A percentile compares a stretch with the other conserved stretches of the same genome.
phyloP scores from a whole-genome alignment of 2,888 invertebrate genomes.

The Philaethria dido region DNA sequence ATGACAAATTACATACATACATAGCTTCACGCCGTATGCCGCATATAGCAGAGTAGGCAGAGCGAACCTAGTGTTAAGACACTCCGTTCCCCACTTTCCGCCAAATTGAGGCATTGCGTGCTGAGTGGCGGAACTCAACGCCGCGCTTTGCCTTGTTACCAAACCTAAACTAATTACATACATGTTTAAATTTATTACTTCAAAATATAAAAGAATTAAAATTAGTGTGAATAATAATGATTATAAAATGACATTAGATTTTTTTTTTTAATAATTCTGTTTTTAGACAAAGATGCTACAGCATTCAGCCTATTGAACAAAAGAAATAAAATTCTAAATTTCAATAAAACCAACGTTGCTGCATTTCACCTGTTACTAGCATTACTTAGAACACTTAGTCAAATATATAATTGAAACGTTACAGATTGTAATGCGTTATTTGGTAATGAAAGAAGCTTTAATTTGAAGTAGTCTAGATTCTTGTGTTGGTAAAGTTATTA shows the following conservation, averaged over 20 bases:
- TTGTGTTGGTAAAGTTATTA: slow-evolving; percentile 74
- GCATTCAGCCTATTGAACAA: neutral
- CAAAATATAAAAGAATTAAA: too few species aligned
- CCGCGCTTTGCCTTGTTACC: too few species aligned
- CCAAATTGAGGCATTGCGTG: too few species aligned
- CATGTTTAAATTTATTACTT: too few species aligned
- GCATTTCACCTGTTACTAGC: slow-evolving; percentile 54
- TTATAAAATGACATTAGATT: neutral
- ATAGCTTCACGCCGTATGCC: too few species aligned
- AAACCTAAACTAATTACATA: too few species aligned
- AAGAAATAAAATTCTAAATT: neutral
- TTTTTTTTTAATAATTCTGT: neutral
- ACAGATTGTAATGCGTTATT: slow-evolving; percentile 62
- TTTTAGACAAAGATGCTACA: neutral
- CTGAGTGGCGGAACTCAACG: too few species aligned
- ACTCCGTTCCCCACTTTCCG: too few species aligned
- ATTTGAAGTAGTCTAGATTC: slow-evolving; percentile 79
- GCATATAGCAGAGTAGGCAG: too few species aligned
- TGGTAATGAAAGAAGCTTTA: slow-evolving; percentile 82
- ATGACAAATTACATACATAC: too few species aligned
- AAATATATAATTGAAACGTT: slow-evolving; percentile 61
- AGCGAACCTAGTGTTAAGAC: too few species aligned
- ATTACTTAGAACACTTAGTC: slow-evolving; percentile 65
- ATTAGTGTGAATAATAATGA: too few species aligned
- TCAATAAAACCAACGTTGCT: slow-evolving; percentile 49